phyloP scores from a whole-genome alignment of 2,888 invertebrate species.

The Cantharis lateralis region DNA sequence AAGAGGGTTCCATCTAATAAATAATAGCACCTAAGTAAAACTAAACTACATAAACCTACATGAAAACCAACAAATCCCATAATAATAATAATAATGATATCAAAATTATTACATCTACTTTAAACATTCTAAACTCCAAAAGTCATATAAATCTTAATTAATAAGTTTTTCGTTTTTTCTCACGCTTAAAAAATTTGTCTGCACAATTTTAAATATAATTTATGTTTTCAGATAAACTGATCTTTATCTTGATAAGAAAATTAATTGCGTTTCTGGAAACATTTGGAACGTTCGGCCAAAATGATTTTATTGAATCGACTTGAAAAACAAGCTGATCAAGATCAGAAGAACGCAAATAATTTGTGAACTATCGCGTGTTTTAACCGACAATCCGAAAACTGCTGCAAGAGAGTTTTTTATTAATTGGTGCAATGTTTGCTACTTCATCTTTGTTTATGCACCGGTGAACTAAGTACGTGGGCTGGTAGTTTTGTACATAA shows the following conservation, averaged over 20 bases:
- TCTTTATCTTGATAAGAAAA: neutral
- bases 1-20: constrained; percentile 2
- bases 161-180: neutral
- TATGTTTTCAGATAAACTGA: neutral
- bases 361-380: neutral
- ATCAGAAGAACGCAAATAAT: neutral
- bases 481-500: neutral
- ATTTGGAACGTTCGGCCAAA: neutral
- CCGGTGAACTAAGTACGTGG: neutral
- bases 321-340: neutral
- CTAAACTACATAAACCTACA: neutral
- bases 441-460: neutral
- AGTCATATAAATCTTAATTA: neutral
- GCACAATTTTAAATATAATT: neutral
- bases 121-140: neutral
- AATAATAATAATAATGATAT: neutral
- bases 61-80: neutral
- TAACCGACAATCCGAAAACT: neutral
- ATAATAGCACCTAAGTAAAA: neutral
- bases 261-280: neutral
- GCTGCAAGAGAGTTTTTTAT: neutral
- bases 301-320: neutral
- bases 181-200: neutral
- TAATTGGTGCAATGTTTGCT: neutral
- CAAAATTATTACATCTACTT: neutral